phyloP scores from a whole-genome alignment of 2,113 vertebrate species.

The Edolisoma coerulescens region DNA sequence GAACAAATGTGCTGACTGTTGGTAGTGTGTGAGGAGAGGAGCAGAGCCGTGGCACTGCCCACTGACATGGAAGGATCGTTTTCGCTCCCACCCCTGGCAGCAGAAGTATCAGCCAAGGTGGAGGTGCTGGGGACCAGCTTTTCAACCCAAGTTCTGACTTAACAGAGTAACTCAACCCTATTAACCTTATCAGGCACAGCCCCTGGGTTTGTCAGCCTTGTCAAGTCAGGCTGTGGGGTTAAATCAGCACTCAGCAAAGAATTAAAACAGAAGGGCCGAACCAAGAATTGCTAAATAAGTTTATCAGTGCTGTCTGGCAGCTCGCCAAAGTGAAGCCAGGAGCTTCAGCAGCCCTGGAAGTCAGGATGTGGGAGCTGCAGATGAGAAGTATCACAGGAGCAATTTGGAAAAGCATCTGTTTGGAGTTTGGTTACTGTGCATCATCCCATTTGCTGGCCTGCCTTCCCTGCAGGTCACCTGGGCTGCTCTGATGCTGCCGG shows the following conservation, averaged over 20 bases:
- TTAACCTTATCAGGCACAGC: neutral
- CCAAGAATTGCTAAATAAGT: neutral
- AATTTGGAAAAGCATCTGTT: conserved; percentile 8
- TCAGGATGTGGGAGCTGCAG: conserved; percentile 20
- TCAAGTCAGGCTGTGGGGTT: neutral
- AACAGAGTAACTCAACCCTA: neutral
- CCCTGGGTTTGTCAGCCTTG: neutral
- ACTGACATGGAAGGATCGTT: neutral
- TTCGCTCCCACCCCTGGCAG: neutral
- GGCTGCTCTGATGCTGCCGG: neutral
- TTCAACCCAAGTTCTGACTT: neutral
- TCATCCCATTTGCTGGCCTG: neutral
- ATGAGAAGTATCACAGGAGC: conserved; percentile 25
- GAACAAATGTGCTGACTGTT: neutral
- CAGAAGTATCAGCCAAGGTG: neutral
- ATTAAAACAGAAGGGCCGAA: conserved; percentile 6
- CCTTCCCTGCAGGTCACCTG: conserved; percentile 1
- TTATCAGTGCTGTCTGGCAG: conserved; percentile 31
- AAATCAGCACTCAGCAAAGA: conserved; percentile 1
- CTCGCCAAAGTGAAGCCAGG: neutral
- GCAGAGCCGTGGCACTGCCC: neutral
- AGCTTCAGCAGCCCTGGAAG: neutral
- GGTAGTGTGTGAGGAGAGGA: neutral
- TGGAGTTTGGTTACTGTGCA: conserved; percentile 17
- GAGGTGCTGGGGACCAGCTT: neutral